A percentile compares a stretch with the other conserved stretches of the same genome.
These are phyloP conservation scores for Trachelus troglodyta DNA, from an alignment of 2,888 invertebrate species.

Conservation along the genomic window DNA sequence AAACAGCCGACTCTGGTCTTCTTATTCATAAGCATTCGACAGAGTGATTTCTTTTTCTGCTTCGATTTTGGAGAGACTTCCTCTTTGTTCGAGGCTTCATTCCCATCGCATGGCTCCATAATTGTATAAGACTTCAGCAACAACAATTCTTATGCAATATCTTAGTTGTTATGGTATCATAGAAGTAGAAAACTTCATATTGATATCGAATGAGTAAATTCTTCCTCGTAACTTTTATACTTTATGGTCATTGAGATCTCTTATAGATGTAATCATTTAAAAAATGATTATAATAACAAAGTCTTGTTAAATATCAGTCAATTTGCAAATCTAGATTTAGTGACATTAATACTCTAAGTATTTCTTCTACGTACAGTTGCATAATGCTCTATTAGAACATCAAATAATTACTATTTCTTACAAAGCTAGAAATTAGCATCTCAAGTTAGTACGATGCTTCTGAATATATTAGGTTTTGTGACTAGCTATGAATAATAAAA, in stretches of 20 bases:
- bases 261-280: not conserved
- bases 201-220: not conserved
- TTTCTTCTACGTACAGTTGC: not conserved
- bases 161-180: not conserved
- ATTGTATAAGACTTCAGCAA: constrained; percentile 8
- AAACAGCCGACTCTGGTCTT: constrained; percentile 64
- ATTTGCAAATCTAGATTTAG: not conserved
- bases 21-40: constrained; percentile 61
- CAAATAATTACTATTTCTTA: not conserved
- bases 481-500: not conserved
- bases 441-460: not conserved
- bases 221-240: not conserved
- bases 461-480: not conserved
- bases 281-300: not conserved
- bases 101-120: constrained; percentile 53
- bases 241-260: not conserved
- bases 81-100: constrained; percentile 36
- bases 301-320: not conserved
- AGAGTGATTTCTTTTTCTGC: constrained; percentile 63
- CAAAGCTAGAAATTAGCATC: not conserved
- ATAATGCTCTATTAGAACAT: not conserved
- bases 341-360: not conserved
- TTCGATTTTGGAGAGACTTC: constrained; percentile 57
- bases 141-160: not conserved
- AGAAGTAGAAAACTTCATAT: not conserved